phyloP scores from a whole-genome alignment of 2,888 invertebrate genomes.

The Eristalinus aeneus region DNA sequence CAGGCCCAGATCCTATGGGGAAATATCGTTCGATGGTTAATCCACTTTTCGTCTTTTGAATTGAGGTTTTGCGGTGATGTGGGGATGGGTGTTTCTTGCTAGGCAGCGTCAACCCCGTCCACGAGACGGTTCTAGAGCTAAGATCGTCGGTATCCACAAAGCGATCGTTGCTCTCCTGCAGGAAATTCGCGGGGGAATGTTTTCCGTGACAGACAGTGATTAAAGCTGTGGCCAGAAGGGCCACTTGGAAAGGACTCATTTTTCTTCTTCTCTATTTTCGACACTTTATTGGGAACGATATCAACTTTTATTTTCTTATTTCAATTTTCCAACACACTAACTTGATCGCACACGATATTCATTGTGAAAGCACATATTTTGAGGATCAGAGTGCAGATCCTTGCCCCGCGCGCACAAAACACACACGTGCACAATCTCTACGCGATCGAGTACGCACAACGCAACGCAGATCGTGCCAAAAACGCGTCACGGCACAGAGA shows the following conservation, averaged over 20 bases:
- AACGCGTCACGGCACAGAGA: constrained; percentile 38
- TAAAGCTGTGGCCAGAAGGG: constrained; percentile 41
- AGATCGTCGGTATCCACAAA: constrained; percentile 58
- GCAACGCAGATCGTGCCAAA: constrained; percentile 56
- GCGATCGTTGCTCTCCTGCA: constrained; percentile 42
- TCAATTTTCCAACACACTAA: constrained; percentile 16
- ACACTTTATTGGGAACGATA: not conserved
- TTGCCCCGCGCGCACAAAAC: constrained; percentile 32
- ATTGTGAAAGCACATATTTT: constrained; percentile 45
- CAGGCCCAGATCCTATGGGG: constrained; percentile 15
- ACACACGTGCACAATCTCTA: constrained; percentile 43
- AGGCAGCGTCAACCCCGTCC: constrained; percentile 42
- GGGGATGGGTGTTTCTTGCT: constrained; percentile 21
- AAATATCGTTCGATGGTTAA: constrained; percentile 65
- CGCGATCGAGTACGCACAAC: constrained; percentile 50
- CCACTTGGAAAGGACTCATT: constrained; percentile 64
- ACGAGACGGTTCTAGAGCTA: constrained; percentile 42
- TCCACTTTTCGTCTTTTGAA: constrained; percentile 66
- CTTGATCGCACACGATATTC: constrained; percentile 46
- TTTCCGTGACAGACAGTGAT: constrained; percentile 47
- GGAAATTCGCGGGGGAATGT: constrained; percentile 35
- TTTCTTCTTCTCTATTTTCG: constrained; percentile 13
- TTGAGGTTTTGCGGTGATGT: constrained; percentile 48
- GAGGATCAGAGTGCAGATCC: constrained; percentile 27
- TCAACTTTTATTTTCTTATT: constrained; percentile 20